A percentile compares a stretch with the other conserved stretches of the same genome.
Conservation (phyloP, 2,113 vertebrate species). For the Carassius auratus region DNA sequence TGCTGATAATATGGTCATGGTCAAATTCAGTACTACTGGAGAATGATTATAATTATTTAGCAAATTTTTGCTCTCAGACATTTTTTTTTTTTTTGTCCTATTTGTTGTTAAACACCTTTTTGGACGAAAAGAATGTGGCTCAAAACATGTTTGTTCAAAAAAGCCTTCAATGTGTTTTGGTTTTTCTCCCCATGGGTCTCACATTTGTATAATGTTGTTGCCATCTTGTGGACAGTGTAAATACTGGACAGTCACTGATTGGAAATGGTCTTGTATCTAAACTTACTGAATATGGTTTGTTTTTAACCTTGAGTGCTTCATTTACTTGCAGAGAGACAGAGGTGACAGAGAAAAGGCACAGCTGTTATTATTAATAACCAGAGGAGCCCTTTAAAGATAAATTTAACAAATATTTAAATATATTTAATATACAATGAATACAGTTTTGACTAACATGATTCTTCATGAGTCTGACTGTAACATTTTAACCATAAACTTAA, state of each 20-base stretch:
- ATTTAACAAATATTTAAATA: background rate
- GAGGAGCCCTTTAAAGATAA: background rate
- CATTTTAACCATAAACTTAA: background rate
- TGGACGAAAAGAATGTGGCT: background rate
- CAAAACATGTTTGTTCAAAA: background rate
- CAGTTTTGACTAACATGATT: background rate
- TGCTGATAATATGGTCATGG: background rate
- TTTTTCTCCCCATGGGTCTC: too few species aligned
- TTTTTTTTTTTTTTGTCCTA: background rate
- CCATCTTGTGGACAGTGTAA: constrained; percentile 41
- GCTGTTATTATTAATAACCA: background rate
- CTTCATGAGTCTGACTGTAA: too few species aligned
- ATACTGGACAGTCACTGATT: background rate
- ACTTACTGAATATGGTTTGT: background rate
- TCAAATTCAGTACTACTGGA: background rate
- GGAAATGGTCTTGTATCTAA: background rate
- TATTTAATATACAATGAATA: background rate
- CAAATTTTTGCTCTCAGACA: background rate
- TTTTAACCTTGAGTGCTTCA: background rate
- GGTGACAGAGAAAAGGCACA: too few species aligned
- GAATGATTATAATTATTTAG: background rate
- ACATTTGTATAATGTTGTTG: constrained; percentile 2
- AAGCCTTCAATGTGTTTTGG: background rate
- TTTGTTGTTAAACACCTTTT: background rate
- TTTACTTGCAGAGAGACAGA: background rate